A percentile compares a stretch with the other conserved stretches of the same genome.
Evolutionary conservation across 2,888 invertebrate genomes (phyloP).

Genomic region (Exocentrus adspersus): DNA sequence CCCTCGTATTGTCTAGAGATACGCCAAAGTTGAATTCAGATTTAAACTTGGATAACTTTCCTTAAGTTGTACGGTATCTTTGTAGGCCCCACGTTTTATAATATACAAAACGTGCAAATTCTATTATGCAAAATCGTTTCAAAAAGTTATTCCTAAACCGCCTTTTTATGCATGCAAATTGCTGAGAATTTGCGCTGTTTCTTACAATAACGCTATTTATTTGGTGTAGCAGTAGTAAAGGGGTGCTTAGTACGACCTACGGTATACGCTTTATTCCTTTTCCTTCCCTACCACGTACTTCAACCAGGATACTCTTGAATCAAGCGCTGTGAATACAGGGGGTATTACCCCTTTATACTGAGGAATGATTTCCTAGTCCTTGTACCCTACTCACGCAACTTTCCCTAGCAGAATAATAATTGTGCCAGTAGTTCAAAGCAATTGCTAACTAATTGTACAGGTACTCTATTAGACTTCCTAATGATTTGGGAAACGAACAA

Average conservation of each 20-base stretch:
- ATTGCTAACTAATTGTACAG: not conserved
- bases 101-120: not conserved
- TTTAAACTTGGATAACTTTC: not conserved
- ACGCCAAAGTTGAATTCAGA: not conserved
- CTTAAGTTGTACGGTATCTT: not conserved
- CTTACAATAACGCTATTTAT: no score
- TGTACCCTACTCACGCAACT: not conserved
- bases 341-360: not conserved
- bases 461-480: no score
- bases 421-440: not conserved
- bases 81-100: not conserved
- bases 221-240: no score
- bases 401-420: not conserved
- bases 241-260: no score
- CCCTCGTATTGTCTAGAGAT: not conserved
- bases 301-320: not conserved
- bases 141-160: not conserved
- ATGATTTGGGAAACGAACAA: no score
- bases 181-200: no score
- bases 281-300: not conserved
- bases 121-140: not conserved
- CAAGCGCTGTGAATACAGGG: not conserved
- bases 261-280: no score
- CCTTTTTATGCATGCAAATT: not conserved
- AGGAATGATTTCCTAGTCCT: not conserved